Evolutionary conservation across 2,888 invertebrate species (phyloP), one percentile per base, ranked within the genome.

Genomic region (Himalopsyche anomala): DNA sequence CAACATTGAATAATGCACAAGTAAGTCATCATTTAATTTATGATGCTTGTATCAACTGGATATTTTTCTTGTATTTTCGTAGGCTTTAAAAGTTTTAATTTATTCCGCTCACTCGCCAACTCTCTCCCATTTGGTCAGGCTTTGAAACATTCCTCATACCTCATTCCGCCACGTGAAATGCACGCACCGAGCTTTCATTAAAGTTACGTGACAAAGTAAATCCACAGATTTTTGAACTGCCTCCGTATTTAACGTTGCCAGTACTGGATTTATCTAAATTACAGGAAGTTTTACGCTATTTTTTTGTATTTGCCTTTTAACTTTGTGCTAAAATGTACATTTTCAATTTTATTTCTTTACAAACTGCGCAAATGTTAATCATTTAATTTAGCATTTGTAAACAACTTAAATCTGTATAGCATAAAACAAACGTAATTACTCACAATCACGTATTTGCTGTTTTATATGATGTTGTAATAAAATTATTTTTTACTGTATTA

Each of bases 101-200:
- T 74, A 74, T 74, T 74, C 74, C n/a, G 74, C 74, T 74, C 74
- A 74, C 36, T 74, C 36, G 74, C 74, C 36, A 36, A 74, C 19
- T 28, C 74, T 74, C 74, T 74, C 36, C 74, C 74, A 74, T 74
- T 74, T 36, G 74, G 74, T 74, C 74, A 74, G 74, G 74, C 74
- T 36, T 74, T 74, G 74, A 74, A 74, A 12, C 36, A 74, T 74
- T 12, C 74, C 74, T 74, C 74, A 74, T 74, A 74, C 74, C 36
- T 36, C 74, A 36, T 36, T 74, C 74, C 15, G 36, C 36, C 74
- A 74, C 74, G 74, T 74, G 36, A 74, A 74, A 74, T 82, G 56
- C 85, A 82, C 85, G 85, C 85, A 85, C 85, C 28, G 54, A 42
- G 62, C 45, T 85, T 85, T 85, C 85, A 85, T 82, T 85, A 45